Evolutionary conservation across 2,113 vertebrate species (phyloP).

Genomic region (Nothocercus julius): DNA sequence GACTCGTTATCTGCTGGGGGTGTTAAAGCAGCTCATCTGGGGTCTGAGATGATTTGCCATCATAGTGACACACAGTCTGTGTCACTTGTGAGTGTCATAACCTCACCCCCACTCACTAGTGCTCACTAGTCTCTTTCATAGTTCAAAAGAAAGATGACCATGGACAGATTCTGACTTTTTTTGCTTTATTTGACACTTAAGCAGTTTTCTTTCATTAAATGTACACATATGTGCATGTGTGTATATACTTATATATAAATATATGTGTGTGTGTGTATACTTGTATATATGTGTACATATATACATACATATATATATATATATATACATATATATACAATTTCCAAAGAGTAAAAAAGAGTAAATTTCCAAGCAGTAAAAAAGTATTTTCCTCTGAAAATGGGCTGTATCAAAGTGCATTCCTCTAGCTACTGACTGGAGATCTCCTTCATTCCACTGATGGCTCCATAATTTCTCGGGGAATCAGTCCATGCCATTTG

Average conservation of each 20-base stretch:
- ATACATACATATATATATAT: too few species aligned
- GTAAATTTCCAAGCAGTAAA: not conserved
- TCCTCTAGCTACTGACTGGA: not conserved
- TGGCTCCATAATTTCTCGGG: not conserved
- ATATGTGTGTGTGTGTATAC: too few species aligned
- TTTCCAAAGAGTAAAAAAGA: not conserved
- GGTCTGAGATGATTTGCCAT: not conserved
- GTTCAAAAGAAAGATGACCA: not conserved
- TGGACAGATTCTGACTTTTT: not conserved
- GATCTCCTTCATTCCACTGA: not conserved
- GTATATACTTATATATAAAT: too few species aligned
- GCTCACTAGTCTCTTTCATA: not conserved
- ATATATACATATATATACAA: not conserved
- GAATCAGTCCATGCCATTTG: not conserved
- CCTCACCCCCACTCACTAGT: not conserved
- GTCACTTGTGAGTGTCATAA: not conserved
- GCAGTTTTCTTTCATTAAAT: not conserved
- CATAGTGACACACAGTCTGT: not conserved
- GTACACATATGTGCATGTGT: accelerated
- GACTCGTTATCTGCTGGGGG: not conserved
- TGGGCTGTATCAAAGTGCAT: not conserved
- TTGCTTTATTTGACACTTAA: not conserved
- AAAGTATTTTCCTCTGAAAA: not conserved
- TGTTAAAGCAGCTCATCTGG: not conserved
- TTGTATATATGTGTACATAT: too few species aligned